Conservation (phyloP, 2,797 vertebrate genomes). For the Jordanella pulchra region DNA sequence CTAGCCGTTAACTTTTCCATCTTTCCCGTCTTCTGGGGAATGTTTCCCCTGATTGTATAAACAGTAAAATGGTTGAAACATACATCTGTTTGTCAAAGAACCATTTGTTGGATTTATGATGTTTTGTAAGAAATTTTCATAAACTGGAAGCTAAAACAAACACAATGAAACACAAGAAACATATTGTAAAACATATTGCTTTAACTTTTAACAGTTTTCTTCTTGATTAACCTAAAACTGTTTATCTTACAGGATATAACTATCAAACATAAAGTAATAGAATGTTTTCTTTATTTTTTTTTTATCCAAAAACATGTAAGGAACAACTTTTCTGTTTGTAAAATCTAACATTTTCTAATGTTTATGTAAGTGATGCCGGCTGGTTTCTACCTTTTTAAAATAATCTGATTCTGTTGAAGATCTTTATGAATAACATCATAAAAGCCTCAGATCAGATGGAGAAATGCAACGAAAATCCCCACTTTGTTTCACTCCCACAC, state of each 20-base stretch:
- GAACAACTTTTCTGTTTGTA: not conserved
- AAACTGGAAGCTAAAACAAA: not conserved
- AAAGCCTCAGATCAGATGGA: not conserved
- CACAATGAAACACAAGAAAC: too few relatives aligned
- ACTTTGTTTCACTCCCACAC: slow-evolving; percentile 7
- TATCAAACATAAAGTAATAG: not conserved
- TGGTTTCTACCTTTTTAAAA: not conserved
- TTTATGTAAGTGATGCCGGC: not conserved
- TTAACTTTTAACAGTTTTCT: too few relatives aligned
- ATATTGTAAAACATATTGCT: not conserved
- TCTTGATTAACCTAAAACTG: not conserved
- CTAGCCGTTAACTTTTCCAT: not conserved
- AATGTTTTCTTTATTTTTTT: not conserved
- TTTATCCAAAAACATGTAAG: not conserved
- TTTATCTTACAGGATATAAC: too few relatives aligned
- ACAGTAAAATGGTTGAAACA: not conserved
- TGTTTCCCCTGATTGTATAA: not conserved
- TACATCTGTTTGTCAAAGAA: not conserved
- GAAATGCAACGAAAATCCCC: slow-evolving; percentile 3
- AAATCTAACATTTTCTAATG: not conserved
- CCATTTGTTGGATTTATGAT: too few relatives aligned
- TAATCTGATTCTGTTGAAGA: not conserved
- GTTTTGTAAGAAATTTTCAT: too few relatives aligned
- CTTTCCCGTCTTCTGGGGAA: not conserved
- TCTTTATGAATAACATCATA: not conserved